Base-by-base conservation (phyloP, 37 sponge, comb jelly and placozoan genomes). In the Corticium candelabrum region DNA sequence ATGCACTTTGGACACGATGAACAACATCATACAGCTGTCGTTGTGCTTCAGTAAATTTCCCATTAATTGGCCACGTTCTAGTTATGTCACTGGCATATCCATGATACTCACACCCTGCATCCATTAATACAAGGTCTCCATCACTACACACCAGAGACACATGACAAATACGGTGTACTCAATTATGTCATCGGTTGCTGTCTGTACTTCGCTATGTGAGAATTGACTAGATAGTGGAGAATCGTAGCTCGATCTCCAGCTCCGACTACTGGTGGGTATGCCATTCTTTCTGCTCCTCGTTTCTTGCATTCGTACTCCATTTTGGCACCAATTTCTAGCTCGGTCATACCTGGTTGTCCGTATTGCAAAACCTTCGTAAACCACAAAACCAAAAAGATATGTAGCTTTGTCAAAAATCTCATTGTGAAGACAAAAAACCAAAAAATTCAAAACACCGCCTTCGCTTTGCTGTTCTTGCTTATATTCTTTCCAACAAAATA, bases 41-140 rank as follows among this genome's bases (percentile, higher is more conserved):
- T 77, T 91, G 93, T 35, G 87, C 74, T 57, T 83, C n/a, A 5
- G 84, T 82, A 73, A 91, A 91, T 35, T 37, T 31, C 0, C 93
- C 93, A 73, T 78, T 86, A 5, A 89, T 80, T 15, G 93, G 93
- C 93, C 93, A 91, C 37, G 90, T 89, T 21, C 93, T 68, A 3
- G 90, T 91, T 75, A 91, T 79, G 71, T 91, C 93, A 84, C 93
- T 91, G 27, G 84, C 79, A 40, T 91, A 91, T 50, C 93, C 89
- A 84, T 83, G 78, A 69, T 89, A 89, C 71, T 89, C 87, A 74
- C 82, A 90, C 5, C 93, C 93, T 2, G 90, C 93, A 69, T 91
- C 93, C 82, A 91, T 74, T 39, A 91, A 43, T 39, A 91, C 90
- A 31, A 91, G 68, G 27, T 91, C 84, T 21, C 90, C 90, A 34